phyloP scores from a whole-genome alignment of 2,113 vertebrate genomes.

The Rafetus swinhoei region DNA sequence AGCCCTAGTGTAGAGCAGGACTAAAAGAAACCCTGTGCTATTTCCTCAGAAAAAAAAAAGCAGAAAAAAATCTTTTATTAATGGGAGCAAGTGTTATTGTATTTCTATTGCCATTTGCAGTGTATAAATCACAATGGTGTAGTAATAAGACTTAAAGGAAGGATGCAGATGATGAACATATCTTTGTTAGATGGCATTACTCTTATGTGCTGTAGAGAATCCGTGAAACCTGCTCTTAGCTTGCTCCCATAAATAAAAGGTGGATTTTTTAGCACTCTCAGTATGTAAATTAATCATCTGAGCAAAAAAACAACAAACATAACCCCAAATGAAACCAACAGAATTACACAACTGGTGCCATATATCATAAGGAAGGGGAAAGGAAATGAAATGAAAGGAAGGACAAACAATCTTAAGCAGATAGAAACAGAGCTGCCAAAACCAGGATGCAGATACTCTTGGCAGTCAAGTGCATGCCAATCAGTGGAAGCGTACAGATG shows the following conservation, averaged over 20 bases:
- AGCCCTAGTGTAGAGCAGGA: too few relatives aligned
- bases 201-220: not conserved
- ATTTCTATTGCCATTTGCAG: not conserved
- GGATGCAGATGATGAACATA: not conserved
- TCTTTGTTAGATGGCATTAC: not conserved
- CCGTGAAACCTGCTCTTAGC: not conserved
- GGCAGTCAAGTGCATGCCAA: rapidly evolving
- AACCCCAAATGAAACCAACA: not conserved
- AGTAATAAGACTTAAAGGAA: not conserved
- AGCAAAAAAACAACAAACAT: not conserved
- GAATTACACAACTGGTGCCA: not conserved
- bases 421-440: not conserved
- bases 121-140: not conserved
- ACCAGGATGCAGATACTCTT: not conserved
- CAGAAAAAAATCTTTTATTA: not conserved
- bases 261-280: not conserved
- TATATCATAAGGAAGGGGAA: not conserved
- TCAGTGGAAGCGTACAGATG: rapidly evolving
- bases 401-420: not conserved
- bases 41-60: not conserved
- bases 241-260: too few relatives aligned
- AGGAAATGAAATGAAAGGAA: not conserved
- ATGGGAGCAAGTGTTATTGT: not conserved
- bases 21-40: not conserved
- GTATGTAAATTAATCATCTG: not conserved